phyloP scores from a whole-genome alignment of 2,888 invertebrate genomes.

The Iselma pallidipennis region DNA sequence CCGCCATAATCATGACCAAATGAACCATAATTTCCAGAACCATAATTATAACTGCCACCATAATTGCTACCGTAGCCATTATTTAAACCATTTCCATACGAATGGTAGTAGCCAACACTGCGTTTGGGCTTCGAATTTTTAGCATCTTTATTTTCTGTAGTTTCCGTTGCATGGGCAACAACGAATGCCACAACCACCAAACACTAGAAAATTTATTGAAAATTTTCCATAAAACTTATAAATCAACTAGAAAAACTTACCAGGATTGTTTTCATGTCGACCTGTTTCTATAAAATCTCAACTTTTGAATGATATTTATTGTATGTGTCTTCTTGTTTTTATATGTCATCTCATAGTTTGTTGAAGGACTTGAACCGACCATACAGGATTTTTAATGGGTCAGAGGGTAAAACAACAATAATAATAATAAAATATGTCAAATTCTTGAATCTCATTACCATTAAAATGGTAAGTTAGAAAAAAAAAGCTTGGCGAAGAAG shows the following conservation, averaged over 20 bases:
- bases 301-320: background rate
- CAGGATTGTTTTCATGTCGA: conserved; percentile 27
- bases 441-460: background rate
- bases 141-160: background rate
- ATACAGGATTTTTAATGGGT: conserved; percentile 11
- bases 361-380: background rate
- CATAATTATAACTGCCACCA: background rate
- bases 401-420: background rate
- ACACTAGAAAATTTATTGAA: conserved; percentile 13
- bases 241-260: conserved; percentile 25
- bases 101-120: conserved; percentile 7
- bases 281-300: background rate
- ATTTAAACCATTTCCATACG: background rate
- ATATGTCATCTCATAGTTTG: background rate
- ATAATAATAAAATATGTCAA: background rate
- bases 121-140: conserved; percentile 22
- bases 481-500: too few species aligned
- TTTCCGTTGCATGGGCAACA: conserved; percentile 13
- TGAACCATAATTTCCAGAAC: conserved; percentile 5
- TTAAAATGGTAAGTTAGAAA: too few species aligned
- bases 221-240: background rate
- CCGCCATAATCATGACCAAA: conserved; percentile 8
- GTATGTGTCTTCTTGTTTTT: background rate
- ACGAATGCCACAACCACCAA: conserved; percentile 16
- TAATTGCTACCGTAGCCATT: background rate